These are phyloP conservation scores for Chymomyza costata DNA, from an alignment of 1,140 invertebrate species.

Conservation along the genomic window DNA sequence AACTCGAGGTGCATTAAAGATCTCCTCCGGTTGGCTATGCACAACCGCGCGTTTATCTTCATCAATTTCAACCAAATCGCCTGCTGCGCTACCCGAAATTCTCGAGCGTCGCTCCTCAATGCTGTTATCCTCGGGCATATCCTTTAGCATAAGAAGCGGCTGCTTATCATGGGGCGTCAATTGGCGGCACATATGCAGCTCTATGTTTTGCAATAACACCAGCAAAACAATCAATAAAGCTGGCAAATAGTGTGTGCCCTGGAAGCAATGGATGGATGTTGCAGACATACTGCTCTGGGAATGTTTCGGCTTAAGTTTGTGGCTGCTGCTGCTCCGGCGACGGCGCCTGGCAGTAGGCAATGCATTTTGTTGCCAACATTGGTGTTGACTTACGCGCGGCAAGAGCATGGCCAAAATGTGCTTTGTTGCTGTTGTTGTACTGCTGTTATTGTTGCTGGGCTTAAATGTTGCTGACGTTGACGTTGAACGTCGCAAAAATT, in stretches of 20 bases:
- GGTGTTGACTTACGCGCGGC: background rate
- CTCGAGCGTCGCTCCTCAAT: constrained; percentile 7
- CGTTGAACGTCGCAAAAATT: constrained; percentile 22
- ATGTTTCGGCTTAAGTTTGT: constrained; percentile 6
- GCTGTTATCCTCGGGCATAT: background rate
- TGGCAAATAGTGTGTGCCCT: constrained; percentile 47
- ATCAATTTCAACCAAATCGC: constrained; percentile 2
- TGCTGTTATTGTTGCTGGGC: constrained; percentile 5
- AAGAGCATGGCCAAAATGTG: background rate
- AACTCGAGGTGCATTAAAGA: constrained; percentile 54
- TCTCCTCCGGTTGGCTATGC: constrained; percentile 64
- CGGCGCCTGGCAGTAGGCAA: background rate
- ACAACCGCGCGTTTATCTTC: constrained; percentile 29
- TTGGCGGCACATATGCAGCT: constrained; percentile 61
- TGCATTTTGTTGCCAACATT: background rate
- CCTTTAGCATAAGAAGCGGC: background rate
- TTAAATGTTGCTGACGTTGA: constrained; percentile 7
- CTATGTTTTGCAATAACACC: constrained; percentile 55
- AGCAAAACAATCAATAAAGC: constrained; percentile 51
- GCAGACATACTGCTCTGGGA: background rate
- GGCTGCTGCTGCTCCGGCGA: constrained; percentile 5
- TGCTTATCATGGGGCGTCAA: constrained; percentile 35
- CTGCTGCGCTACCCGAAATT: constrained; percentile 22
- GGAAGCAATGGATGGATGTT: background rate
- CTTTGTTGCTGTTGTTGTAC: background rate